A percentile compares a stretch with the other conserved stretches of the same genome.
phyloP scores from a whole-genome alignment of 2,888 invertebrate species.

The Leucoptera coffeella region DNA sequence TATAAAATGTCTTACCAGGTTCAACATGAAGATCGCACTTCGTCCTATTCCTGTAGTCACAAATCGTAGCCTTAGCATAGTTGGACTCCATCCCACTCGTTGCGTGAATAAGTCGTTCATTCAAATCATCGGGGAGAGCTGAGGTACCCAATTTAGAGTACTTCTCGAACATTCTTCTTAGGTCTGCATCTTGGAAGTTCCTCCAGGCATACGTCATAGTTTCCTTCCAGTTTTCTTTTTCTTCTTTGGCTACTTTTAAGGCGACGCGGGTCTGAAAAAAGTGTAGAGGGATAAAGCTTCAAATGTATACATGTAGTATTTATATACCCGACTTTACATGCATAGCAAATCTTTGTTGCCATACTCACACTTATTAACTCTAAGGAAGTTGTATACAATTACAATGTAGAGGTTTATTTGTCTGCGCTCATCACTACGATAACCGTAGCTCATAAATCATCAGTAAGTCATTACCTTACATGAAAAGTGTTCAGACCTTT shows the following conservation, averaged over 20 bases:
- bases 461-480: no score
- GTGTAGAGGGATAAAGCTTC: no score
- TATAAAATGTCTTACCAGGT: conserved; percentile 46
- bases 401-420: no score
- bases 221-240: conserved; percentile 61
- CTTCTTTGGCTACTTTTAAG: conserved; percentile 39
- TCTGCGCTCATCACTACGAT: no score
- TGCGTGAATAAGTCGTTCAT: conserved; percentile 53
- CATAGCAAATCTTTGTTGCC: no score
- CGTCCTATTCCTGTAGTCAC: conserved; percentile 55
- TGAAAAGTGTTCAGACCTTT: no score
- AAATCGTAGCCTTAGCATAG: conserved; percentile 73
- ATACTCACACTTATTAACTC: no score
- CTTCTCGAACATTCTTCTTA: conserved; percentile 69
- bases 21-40: conserved; percentile 69
- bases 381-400: no score
- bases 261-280: conserved; percentile 27
- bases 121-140: conserved; percentile 65
- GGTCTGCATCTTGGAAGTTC: conserved; percentile 58
- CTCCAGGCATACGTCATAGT: conserved; percentile 67
- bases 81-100: conserved; percentile 67
- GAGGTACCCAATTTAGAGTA: conserved; percentile 65
- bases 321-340: no score
- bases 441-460: no score
- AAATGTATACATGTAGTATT: no score